Conservation (phyloP, 2,113 vertebrate species). For the Archilochus colubris region DNA sequence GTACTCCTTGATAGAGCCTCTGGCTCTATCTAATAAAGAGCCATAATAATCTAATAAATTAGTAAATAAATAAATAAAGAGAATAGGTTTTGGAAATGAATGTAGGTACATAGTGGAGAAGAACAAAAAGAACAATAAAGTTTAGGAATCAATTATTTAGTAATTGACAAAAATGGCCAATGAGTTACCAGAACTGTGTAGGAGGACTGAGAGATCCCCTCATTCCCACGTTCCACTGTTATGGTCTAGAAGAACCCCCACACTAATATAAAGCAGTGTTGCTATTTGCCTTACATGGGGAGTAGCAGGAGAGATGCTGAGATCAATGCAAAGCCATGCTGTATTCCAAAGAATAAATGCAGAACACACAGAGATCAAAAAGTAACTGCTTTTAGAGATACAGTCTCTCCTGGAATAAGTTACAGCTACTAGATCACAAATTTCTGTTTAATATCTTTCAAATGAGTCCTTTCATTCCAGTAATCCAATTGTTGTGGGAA, state of each 20-base stretch:
- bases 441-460: neutral
- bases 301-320: neutral
- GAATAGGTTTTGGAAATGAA: neutral
- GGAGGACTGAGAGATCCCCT: neutral
- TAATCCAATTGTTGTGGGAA: neutral
- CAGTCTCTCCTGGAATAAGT: neutral
- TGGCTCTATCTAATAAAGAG: too few species aligned
- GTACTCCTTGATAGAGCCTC: neutral
- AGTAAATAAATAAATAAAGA: neutral
- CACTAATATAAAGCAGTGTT: neutral
- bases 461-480: neutral
- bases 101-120: neutral
- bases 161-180: neutral
- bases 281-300: neutral
- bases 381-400: neutral
- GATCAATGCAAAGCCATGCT: neutral
- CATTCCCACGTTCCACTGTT: rapidly evolving
- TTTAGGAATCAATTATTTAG: neutral
- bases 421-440: neutral
- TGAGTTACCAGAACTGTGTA: neutral
- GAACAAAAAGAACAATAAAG: neutral
- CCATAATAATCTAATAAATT: too few species aligned
- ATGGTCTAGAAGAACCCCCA: neutral
- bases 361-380: neutral
- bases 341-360: neutral